Percentiles rank a stretch among this genome's conserved stretches.
Evolutionary conservation across 2,888 invertebrate genomes (phyloP).

Genomic region (Microctonus hyperodae): DNA sequence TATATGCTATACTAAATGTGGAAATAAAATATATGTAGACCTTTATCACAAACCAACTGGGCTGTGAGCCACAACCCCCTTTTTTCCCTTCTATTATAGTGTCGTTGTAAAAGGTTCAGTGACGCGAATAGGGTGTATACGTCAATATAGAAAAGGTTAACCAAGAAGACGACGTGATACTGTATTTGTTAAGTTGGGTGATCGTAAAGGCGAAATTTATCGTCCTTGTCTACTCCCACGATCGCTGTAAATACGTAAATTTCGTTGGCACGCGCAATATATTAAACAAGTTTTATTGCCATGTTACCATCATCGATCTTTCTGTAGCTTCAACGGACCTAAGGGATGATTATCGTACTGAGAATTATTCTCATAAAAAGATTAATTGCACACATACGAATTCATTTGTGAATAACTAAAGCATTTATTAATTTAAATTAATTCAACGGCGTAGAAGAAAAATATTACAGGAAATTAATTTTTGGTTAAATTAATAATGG

Average conservation of each 20-base stretch:
- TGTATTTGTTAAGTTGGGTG: conserved; percentile 25
- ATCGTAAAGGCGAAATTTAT: conserved; percentile 28
- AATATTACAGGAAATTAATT: neutral
- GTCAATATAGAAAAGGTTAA: neutral
- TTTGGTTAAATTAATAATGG: neutral
- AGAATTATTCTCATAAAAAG: conserved; percentile 6
- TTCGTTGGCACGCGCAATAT: conserved; percentile 24
- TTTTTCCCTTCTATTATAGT: neutral
- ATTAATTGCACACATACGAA: neutral
- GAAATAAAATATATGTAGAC: conserved; percentile 8
- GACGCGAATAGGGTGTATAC: conserved; percentile 4
- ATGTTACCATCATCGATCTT: conserved; percentile 17
- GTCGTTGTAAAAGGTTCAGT: conserved; percentile 3
- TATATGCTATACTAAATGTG: neutral
- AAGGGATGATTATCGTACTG: conserved; percentile 15
- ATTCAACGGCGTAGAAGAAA: neutral
- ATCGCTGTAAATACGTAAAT: conserved; percentile 32
- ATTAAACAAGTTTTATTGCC: conserved; percentile 27
- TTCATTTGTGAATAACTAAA: neutral
- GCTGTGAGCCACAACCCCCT: neutral
- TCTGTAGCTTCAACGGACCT: conserved; percentile 9
- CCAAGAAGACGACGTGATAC: conserved; percentile 6
- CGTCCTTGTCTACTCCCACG: conserved; percentile 26
- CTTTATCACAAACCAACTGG: conserved; percentile 4
- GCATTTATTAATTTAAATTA: neutral